Percentiles rank a stretch among this genome's conserved stretches.
phyloP scores from a whole-genome alignment of 2,797 vertebrate genomes.

The Synaphobranchus kaupii region DNA sequence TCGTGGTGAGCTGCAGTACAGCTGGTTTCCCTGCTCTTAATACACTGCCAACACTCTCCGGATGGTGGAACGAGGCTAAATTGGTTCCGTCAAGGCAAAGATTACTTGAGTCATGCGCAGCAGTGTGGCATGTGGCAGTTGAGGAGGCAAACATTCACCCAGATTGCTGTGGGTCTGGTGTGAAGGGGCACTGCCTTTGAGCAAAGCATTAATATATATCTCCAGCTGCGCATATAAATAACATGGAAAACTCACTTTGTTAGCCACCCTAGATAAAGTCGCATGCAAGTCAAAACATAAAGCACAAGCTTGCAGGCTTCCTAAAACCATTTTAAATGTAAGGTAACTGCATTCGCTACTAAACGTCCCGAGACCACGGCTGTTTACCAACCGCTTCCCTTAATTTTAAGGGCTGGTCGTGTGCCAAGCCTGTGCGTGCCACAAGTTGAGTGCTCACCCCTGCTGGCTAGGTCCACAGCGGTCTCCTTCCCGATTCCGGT shows the following conservation, averaged over 20 bases:
- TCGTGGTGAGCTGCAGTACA: neutral
- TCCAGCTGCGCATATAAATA: neutral
- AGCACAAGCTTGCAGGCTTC: too few species aligned
- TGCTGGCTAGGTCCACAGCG: conserved; percentile 69
- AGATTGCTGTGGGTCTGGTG: neutral
- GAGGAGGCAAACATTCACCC: too few species aligned
- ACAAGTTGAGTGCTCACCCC: conserved; percentile 56
- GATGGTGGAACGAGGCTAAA: neutral
- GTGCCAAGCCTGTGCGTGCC: neutral
- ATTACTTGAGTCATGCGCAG: neutral
- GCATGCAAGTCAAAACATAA: neutral
- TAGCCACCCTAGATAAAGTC: neutral
- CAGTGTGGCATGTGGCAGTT: neutral
- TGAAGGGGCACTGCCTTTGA: neutral
- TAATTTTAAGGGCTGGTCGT: neutral
- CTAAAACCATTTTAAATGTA: neutral
- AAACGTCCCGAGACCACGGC: neutral
- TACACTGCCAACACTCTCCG: neutral
- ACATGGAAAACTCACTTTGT: neutral
- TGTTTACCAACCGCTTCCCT: neutral
- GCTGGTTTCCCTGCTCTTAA: neutral
- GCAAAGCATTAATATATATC: neutral
- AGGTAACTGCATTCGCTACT: neutral
- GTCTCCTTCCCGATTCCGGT: conserved; percentile 75
- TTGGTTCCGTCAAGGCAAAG: neutral